Evolutionary conservation across 2,797 vertebrate species (phyloP).

Genomic region (Parotocinclus haroldoi): DNA sequence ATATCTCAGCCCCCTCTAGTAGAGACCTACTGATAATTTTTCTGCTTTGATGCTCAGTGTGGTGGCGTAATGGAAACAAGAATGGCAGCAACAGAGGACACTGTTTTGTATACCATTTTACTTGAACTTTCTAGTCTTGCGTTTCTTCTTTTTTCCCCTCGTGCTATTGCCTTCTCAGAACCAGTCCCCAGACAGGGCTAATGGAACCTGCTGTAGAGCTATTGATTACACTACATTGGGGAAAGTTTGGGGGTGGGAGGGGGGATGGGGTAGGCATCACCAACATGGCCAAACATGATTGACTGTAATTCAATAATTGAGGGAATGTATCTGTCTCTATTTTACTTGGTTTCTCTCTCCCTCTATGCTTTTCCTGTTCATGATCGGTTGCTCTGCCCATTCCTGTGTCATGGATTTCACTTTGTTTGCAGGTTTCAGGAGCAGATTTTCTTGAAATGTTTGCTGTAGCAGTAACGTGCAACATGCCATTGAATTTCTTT

Average conservation of each 20-base stretch:
- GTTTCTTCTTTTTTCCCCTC: not conserved
- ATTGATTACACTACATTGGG: constrained; percentile 49
- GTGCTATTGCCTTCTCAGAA: constrained; percentile 20
- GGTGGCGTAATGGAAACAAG: constrained; percentile 18
- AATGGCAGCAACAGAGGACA: constrained; percentile 12
- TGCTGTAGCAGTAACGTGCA: no score
- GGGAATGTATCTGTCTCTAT: constrained; percentile 29
- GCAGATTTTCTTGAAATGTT: no score
- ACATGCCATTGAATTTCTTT: no score
- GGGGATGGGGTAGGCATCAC: constrained; percentile 39
- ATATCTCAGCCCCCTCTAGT: not conserved
- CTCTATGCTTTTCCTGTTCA: not conserved
- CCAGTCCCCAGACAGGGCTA: constrained; percentile 49
- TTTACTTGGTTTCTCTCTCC: not conserved
- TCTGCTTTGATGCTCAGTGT: constrained; percentile 7
- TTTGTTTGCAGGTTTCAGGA: no score
- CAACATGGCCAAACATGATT: constrained; percentile 49
- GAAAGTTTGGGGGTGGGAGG: no score
- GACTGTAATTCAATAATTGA: constrained; percentile 55
- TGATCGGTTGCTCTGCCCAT: no score
- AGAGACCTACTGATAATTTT: constrained; percentile 5
- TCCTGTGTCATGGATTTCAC: no score
- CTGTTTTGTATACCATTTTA: constrained; percentile 4
- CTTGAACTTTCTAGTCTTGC: constrained; percentile 40
- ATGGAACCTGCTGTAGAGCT: constrained; percentile 51